Base-by-base conservation (phyloP, 53 echinoderm and acorn worm species). In the Echinarachnius parma region DNA sequence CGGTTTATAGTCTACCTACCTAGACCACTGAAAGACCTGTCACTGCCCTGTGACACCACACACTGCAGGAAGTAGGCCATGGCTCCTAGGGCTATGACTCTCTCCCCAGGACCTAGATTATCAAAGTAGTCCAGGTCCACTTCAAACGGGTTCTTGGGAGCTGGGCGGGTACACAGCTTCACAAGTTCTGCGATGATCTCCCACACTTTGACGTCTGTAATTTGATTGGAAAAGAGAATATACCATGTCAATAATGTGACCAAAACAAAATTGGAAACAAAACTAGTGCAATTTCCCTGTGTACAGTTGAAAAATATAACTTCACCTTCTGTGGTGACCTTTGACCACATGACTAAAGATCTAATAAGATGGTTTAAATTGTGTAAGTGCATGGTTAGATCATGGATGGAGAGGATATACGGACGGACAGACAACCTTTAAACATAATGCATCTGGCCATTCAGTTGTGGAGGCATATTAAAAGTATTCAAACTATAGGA, bases 181-280 rank as follows among this genome's bases (percentile, higher is more conserved):
- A 92, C 92, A n/a, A 92, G 44, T 77, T 92, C 92, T 4, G 84
- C 92, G 11, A 92, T 11, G 49, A 92, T 84, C 55, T 92, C 81
- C 87, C 87, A 88, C 8, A 88, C 77, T 26, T 77, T 67, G 10
- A 88, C 77, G 50, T 92, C 92, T 88, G 60, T 4, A 48, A 3
- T 13, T 16, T 21, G 46, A 57, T 13, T 11, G 47, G 42, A 13
- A 39, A 13, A 39, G 7, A 39, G 13, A 39, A 39, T 39, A 39
- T 9, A 39, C 13, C 7, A 39, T 9, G 13, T 39, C 7, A 39
- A 39, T 7, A 7, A 39, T 39, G 42, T 9, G 13, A 39, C n/a
- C n/a, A n/a, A n/a, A n/a, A n/a, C n/a, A n/a, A n/a, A n/a, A 39
- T 9, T 39, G 42, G 13, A 39, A 9, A 9, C 7, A 39, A 39